Conservation (phyloP, 1,140 invertebrate genomes). For the Drosophila tropicalis region DNA sequence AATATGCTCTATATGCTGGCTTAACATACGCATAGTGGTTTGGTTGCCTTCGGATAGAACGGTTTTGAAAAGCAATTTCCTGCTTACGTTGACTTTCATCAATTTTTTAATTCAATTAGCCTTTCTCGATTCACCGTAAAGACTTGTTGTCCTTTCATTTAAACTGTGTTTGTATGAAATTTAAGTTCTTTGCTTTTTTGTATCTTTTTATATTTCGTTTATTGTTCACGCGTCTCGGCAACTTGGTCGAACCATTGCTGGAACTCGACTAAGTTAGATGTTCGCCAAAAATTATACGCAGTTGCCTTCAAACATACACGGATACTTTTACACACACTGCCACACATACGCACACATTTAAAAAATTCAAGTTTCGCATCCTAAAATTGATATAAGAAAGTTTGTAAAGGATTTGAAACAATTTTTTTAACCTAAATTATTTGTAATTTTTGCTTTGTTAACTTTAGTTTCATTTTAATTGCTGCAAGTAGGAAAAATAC, state of each 20-base stretch:
- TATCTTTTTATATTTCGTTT: not conserved
- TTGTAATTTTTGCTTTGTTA: not conserved
- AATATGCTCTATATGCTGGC: conserved; percentile 59
- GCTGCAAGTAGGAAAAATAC: not conserved
- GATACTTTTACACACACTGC: conserved; percentile 8
- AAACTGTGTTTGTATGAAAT: conserved; percentile 5
- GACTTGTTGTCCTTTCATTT: conserved; percentile 17
- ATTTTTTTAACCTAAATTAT: not conserved
- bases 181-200: not conserved
- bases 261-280: conserved; percentile 75
- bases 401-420: not conserved
- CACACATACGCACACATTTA: conserved; percentile 1
- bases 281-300: conserved; percentile 70
- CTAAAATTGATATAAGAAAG: conserved; percentile 4
- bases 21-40: conserved; percentile 45
- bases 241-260: conserved; percentile 67
- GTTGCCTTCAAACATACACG: conserved; percentile 44
- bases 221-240: conserved; percentile 45
- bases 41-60: conserved; percentile 21
- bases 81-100: conserved; percentile 54
- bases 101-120: conserved; percentile 59
- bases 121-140: conserved; percentile 17
- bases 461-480: not conserved
- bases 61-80: conserved; percentile 60
- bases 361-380: conserved; percentile 36